Evolutionary conservation across 2,888 invertebrate species (phyloP), one percentile per base, ranked within the genome.

Genomic region (Axea sp.): DNA sequence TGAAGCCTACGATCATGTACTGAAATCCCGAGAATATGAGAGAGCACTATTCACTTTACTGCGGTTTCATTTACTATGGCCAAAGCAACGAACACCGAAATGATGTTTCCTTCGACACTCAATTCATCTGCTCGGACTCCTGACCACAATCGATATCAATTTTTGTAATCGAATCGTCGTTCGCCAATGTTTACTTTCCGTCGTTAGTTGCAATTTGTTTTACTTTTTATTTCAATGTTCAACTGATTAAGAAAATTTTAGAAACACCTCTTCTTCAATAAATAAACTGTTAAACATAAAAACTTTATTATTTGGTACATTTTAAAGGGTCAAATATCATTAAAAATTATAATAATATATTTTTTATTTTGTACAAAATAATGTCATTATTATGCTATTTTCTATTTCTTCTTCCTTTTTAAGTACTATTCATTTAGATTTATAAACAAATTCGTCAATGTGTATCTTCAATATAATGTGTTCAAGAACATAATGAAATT

Each of bases 11-110:
- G 43, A 72, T 57, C 72, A 30, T 45, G 37, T 11, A n/a, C 14
- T 19, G 24, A 60, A 67, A 73, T 67, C 60, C 67, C 28, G 45
- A 73, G 55, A 62, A 73, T 73, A 67, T 67, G 53, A 73, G 60
- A 67, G 73, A 55, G 41, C 9, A n/a, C 41, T 45, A 67, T 67
- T 67, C 67, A 55, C 73, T 67, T 73, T 62, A 31, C 49, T 49
- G 67, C 26, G 62, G 57, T 68, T 67, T 60, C 60, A 49, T 73
- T 73, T 67, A 49, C 60, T 22, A 49, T 65, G 41, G 12, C 41
- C 39, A 9, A 43, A 43, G 5, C 35, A 28, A 19, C 37, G 49
- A 8, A 59, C 47, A 55, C 24, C 30, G 22, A 55, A 67, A 60
- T 60, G 55, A 67, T 57, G 62, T 67, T 67, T 67, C 43, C 73